A percentile compares a stretch with the other conserved stretches of the same genome.
Conservation (phyloP, 2,797 vertebrate genomes). For the Catharus ustulatus region DNA sequence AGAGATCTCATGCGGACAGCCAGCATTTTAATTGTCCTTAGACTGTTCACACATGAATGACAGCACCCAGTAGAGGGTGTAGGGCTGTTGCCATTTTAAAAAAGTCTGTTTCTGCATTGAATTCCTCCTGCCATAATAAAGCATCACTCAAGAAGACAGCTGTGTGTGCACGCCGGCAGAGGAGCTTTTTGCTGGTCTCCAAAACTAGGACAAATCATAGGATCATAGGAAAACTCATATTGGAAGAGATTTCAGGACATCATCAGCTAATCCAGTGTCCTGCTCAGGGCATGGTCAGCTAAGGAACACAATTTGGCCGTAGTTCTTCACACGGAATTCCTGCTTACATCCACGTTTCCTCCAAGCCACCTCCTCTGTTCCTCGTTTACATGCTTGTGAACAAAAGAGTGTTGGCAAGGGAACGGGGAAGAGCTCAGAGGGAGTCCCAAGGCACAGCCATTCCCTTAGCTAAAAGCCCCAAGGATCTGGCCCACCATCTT, state of each 20-base stretch:
- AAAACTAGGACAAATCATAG: background rate
- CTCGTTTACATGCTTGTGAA: background rate
- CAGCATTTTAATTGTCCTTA: background rate
- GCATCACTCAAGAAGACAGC: background rate
- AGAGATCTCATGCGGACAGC: background rate
- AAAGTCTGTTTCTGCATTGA: background rate
- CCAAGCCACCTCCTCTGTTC: background rate
- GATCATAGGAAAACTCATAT: background rate
- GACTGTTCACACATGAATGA: background rate
- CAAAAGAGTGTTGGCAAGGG: background rate
- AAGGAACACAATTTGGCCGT: background rate
- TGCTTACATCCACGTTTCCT: background rate
- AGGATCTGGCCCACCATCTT: background rate
- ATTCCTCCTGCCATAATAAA: background rate
- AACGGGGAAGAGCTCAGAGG: background rate
- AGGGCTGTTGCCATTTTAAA: background rate
- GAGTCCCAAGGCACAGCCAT: background rate
- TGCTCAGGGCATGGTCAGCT: background rate
- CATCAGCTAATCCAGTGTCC: background rate
- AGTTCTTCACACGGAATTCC: background rate
- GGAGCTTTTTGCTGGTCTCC: background rate
- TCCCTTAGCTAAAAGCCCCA: background rate
- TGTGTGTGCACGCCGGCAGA: background rate
- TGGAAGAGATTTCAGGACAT: background rate
- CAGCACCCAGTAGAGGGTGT: background rate